Evolutionary conservation across 2,113 vertebrate genomes (phyloP).

Genomic region (Lophius piscatorius): DNA sequence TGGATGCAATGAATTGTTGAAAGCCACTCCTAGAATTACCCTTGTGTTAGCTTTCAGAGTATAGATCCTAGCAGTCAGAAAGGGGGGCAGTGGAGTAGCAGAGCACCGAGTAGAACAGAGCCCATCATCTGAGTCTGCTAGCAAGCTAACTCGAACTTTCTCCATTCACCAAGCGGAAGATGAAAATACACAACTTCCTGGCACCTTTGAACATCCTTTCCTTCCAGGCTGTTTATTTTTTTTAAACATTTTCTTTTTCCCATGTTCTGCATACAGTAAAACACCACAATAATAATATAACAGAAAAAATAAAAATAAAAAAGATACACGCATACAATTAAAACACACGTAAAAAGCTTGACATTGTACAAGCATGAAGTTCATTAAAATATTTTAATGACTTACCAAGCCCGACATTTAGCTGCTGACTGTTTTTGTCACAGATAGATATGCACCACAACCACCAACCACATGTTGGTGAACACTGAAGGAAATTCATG

Average conservation of each 20-base stretch:
- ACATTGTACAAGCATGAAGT: no score
- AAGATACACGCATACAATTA: neutral
- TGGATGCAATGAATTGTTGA: conserved; percentile 61
- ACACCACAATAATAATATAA: neutral
- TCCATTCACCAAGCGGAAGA: conserved; percentile 24
- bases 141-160: conserved; percentile 15
- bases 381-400: no score
- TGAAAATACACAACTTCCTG: neutral
- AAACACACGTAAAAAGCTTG: no score
- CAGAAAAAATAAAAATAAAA: neutral
- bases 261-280: no score
- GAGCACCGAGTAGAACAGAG: conserved; percentile 62
- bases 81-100: conserved; percentile 8
- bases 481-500: no score
- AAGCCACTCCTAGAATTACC: conserved; percentile 71
- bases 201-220: neutral
- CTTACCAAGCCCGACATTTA: no score
- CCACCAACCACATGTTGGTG: no score
- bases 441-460: no score
- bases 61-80: conserved; percentile 46
- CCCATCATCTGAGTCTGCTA: conserved; percentile 43
- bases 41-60: conserved; percentile 68
- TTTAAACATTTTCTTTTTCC: no score
- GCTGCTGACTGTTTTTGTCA: no score
- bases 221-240: no score